Evolutionary conservation across 2,113 vertebrate genomes (phyloP), one percentile per base, ranked within the genome.

Genomic region (Meriones unguiculatus): DNA sequence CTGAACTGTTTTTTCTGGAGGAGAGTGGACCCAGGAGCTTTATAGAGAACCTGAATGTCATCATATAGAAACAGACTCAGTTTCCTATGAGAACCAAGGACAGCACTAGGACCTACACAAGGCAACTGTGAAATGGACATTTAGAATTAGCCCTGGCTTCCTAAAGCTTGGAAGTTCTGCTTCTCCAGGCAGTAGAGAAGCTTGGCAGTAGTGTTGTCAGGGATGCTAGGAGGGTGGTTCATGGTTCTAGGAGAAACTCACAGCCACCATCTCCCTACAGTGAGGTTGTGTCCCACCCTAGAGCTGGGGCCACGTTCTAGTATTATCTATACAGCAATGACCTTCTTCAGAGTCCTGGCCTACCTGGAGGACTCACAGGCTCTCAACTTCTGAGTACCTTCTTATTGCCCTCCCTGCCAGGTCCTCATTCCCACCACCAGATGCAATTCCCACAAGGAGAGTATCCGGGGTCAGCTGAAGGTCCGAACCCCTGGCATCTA

Each of bases 371-470:
- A 22, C 67, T 12, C 15, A 0, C 13, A 72, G 32, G 4, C 8
- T 22, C 15, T 54, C 38, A 0, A 38, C 89, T 5, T 50, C 69
- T 0, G 2, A 81, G 72, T 5, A 5, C 18, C 4, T 25, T 57
- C 38, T 12, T 2, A 1, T 10, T 41, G 57, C 86, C 82, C 87
- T 97, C 41, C 95, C 97, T 91, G 96, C 46, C 98, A 99, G 99
- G 99, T 99, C 90, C 98, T 99, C 97, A 99, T 99, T 94, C 99
- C 99, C 25, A 99, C 99, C 97, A 99, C 99, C 20, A 99, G 99
- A 84, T 99, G 99, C 96, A 99, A 99, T 91, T 99, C 99, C 72
- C 99, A 99, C 97, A 99, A 99, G 97, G 99, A 99, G 98, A 99
- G 97, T 9, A 99, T 99, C 97, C 99, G 98, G 97, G 99, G 99